Evolutionary conservation across 2,113 vertebrate species (phyloP), one percentile per base, ranked within the genome.

Genomic region (Cyprinus carpio): DNA sequence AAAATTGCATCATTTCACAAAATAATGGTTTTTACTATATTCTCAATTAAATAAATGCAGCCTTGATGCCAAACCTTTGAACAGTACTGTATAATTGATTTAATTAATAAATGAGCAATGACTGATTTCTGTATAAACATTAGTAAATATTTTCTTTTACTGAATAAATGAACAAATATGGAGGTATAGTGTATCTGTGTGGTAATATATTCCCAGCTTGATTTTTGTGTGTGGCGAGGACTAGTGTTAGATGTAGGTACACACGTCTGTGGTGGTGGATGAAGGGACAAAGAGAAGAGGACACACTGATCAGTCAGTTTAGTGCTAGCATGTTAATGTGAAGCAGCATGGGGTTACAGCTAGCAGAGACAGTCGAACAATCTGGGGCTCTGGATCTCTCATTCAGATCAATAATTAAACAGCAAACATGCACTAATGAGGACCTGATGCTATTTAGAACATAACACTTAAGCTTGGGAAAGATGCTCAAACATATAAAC

Each of bases 361-460:
- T 54, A 69, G 7, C 65, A 71, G 11, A 81, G 49, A 65, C 18
- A 65, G 4, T 31, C 29, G 16, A 34, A 74, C 74, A 54, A 8
- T 8, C 46, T 69, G 18, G 49, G 82, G 64, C 82, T 80, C 67
- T 56, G 37, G 64, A 84, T 64, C 29, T 9, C 40, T 65, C 40
- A 20, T 51, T 69, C 79, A 51, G 43, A 81, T 85, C 67, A 84
- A 84, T 87, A 84, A 84, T 80, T 82, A 77, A 85, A 43, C 31
- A 64, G 51, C 54, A 82, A 72, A 82, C 72, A 49, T 29, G 12
- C 86, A 77, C 83, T 87, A 78, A 85, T 85, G 60, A 85, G 72
- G 29, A 69, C 5, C 81, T 79, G 34, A 60, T 46, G 40, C 7
- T 49, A 85, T 60, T 85, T 64, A 75, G 77, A 10, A 82, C n/a